These are phyloP conservation scores for Ametastegia equiseti DNA, from an alignment of 2,888 invertebrate species.

Conservation along the genomic window DNA sequence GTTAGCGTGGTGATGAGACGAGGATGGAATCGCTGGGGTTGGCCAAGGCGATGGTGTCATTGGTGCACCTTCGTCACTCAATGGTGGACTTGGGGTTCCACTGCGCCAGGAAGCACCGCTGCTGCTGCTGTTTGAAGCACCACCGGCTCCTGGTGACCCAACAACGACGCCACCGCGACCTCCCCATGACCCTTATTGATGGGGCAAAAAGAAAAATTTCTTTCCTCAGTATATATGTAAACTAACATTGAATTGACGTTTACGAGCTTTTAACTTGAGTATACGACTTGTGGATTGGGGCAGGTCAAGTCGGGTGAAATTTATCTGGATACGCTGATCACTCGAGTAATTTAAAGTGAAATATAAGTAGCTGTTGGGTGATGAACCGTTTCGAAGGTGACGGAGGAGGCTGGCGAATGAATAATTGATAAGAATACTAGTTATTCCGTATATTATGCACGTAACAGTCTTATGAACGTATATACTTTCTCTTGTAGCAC, in stretches of 20 bases:
- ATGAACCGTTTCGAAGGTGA: no score
- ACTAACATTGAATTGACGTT: not conserved
- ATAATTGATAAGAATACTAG: no score
- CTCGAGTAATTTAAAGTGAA: not conserved
- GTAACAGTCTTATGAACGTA: no score
- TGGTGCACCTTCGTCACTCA: constrained; percentile 83
- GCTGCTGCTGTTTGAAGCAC: constrained; percentile 82
- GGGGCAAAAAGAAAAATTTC: constrained; percentile 10
- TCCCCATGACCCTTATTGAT: constrained; percentile 68
- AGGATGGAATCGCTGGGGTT: constrained; percentile 61
- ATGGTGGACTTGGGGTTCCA: constrained; percentile 90
- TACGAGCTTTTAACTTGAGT: not conserved
- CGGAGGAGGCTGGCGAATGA: no score
- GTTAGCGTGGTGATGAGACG: constrained; percentile 57
- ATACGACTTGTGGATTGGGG: not conserved
- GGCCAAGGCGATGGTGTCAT: constrained; percentile 69
- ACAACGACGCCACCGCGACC: constrained; percentile 68
- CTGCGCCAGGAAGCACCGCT: constrained; percentile 88
- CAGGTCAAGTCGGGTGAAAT: not conserved
- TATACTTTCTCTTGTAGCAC: not conserved
- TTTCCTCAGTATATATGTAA: not conserved
- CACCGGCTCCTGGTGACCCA: constrained; percentile 70
- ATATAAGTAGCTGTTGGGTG: no score
- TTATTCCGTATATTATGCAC: not conserved
- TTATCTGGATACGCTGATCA: not conserved